phyloP scores from a whole-genome alignment of 2,888 invertebrate species.

The Drosophila phalerata region DNA sequence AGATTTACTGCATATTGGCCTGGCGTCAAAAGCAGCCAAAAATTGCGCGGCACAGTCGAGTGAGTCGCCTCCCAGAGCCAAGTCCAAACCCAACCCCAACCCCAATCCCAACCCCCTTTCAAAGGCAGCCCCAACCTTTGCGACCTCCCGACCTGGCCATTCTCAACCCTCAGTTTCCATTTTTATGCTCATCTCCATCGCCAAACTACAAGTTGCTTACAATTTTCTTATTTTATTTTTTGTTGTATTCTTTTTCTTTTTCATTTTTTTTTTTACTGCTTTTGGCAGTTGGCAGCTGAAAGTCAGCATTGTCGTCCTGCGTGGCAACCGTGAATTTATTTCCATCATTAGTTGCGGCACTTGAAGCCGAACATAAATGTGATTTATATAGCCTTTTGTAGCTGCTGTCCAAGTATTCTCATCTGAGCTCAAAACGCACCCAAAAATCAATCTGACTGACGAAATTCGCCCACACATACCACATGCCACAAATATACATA shows the following conservation, averaged over 20 bases:
- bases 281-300: conserved; percentile 66
- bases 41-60: conserved; percentile 63
- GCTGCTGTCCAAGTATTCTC: conserved; percentile 42
- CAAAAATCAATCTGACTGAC: conserved; percentile 51
- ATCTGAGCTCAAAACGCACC: conserved; percentile 38
- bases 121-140: neutral
- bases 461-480: conserved; percentile 15
- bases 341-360: conserved; percentile 83
- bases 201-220: conserved; percentile 53
- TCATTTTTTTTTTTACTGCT: conserved; percentile 41
- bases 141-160: conserved; percentile 1
- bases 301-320: conserved; percentile 65
- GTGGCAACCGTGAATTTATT: conserved; percentile 78
- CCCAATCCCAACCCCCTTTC: neutral
- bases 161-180: neutral
- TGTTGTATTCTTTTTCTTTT: conserved; percentile 6
- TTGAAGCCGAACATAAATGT: conserved; percentile 76
- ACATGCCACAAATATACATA: conserved; percentile 1
- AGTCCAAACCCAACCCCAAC: conserved; percentile 1
- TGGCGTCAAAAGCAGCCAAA: conserved; percentile 84
- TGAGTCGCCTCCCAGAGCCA: conserved; percentile 40
- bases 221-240: conserved; percentile 18
- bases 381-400: conserved; percentile 69
- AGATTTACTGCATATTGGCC: conserved; percentile 86
- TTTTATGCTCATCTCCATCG: conserved; percentile 16